Evolutionary conservation across 2,797 vertebrate species (phyloP).

Genomic region (Clamator glandarius): DNA sequence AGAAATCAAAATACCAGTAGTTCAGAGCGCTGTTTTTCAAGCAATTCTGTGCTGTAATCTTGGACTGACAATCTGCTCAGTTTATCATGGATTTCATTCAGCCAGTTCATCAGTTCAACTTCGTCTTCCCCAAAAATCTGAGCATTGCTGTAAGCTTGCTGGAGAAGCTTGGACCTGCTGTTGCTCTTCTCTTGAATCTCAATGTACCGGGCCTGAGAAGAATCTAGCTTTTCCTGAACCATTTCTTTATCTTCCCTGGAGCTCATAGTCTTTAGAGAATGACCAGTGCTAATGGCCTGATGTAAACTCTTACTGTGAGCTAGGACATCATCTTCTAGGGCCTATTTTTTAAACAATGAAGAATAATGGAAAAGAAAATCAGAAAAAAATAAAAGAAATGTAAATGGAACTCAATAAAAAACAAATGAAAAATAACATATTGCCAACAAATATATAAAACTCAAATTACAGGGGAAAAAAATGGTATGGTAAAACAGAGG

Average conservation of each 20-base stretch:
- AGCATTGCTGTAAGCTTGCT: constrained; percentile 93
- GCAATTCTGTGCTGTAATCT: constrained; percentile 85
- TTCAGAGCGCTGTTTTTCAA: constrained; percentile 89
- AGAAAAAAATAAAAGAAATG: constrained; percentile 68
- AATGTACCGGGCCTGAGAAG: constrained; percentile 86
- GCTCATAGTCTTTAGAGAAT: constrained; percentile 90
- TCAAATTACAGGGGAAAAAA: background rate
- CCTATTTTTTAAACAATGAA: constrained; percentile 80
- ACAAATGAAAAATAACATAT: background rate
- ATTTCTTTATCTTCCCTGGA: constrained; percentile 94
- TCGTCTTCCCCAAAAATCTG: constrained; percentile 96
- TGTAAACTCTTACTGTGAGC: constrained; percentile 90
- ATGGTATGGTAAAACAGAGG: background rate
- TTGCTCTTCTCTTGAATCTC: constrained; percentile 92
- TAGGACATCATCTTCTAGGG: constrained; percentile 93
- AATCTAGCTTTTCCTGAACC: constrained; percentile 92
- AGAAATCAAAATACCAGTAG: constrained; percentile 90
- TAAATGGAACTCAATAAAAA: constrained; percentile 56
- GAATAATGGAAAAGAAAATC: constrained; percentile 67
- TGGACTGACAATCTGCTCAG: constrained; percentile 87
- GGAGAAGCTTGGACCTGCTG: constrained; percentile 90
- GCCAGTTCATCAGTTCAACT: constrained; percentile 98
- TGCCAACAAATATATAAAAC: constrained; percentile 11
- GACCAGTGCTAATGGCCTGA: constrained; percentile 91
- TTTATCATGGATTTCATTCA: constrained; percentile 87